These are phyloP conservation scores for Virgularia gustaviana DNA, from an alignment of 92 coral and sea anemone genomes.

Conservation along the genomic window DNA sequence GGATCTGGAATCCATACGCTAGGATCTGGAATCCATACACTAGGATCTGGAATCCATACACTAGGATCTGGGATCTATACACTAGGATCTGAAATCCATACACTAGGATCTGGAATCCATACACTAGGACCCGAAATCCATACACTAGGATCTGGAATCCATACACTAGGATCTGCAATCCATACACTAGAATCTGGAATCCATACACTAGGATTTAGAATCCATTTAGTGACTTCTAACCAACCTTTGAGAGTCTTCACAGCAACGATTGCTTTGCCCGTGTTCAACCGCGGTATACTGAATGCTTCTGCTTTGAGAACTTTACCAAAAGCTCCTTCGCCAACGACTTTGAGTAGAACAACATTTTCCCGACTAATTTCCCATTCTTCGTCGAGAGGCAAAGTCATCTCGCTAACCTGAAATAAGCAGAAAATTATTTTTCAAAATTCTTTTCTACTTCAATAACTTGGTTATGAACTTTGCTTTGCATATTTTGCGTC, in stretches of 20 bases:
- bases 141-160: no score
- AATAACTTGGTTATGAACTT: neutral
- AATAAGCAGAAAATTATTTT: neutral
- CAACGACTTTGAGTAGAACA: slow-evolving; percentile 63
- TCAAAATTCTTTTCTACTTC: neutral
- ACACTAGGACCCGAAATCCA: no score
- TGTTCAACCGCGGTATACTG: slow-evolving; percentile 26
- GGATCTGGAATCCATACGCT: no score
- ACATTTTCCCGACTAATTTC: slow-evolving; percentile 70
- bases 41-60: no score
- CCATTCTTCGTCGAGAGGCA: slow-evolving; percentile 79
- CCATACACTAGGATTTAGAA: no score
- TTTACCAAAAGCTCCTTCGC: slow-evolving; percentile 96
- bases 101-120: no score
- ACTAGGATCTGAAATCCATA: no score
- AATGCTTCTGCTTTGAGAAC: slow-evolving; percentile 74
- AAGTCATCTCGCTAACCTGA: slow-evolving; percentile 70
- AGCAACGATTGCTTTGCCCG: slow-evolving; percentile 60
- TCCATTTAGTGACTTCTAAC: no score
- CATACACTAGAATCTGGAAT: no score
- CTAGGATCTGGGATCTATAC: no score
- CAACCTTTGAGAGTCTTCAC: slow-evolving; percentile 93
- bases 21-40: no score
- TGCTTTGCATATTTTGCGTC: neutral
- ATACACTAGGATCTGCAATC: no score